Conservation (phyloP, 2,113 vertebrate species). For the Pygoscelis adeliae region DNA sequence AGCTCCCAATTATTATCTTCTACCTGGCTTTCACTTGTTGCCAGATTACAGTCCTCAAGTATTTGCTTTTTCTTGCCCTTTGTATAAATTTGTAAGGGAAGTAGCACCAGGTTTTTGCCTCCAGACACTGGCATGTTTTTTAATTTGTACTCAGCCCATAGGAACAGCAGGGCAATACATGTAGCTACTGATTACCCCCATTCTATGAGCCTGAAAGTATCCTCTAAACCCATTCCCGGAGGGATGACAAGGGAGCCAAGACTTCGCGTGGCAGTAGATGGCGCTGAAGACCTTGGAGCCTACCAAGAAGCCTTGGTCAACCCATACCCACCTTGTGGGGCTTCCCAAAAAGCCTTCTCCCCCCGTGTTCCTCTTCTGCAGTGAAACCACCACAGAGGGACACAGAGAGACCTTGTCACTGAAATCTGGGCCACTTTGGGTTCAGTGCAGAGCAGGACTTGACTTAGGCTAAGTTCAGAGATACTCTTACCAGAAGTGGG, state of each 20-base stretch:
- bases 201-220: background rate
- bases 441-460: background rate
- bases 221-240: background rate
- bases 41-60: background rate
- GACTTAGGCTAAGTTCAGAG: background rate
- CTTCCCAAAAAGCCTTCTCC: background rate
- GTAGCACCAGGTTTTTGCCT: background rate
- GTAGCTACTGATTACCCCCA: background rate
- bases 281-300: conserved; percentile 42
- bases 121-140: background rate
- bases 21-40: background rate
- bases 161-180: background rate
- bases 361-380: background rate
- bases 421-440: background rate
- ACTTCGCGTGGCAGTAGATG: background rate
- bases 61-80: background rate
- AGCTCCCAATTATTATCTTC: background rate
- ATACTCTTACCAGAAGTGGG: background rate
- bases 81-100: background rate
- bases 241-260: background rate
- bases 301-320: background rate
- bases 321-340: background rate
- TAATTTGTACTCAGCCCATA: background rate
- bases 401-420: background rate
- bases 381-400: background rate